phyloP scores from a whole-genome alignment of 2,113 vertebrate genomes.

The Varanus salvator region DNA sequence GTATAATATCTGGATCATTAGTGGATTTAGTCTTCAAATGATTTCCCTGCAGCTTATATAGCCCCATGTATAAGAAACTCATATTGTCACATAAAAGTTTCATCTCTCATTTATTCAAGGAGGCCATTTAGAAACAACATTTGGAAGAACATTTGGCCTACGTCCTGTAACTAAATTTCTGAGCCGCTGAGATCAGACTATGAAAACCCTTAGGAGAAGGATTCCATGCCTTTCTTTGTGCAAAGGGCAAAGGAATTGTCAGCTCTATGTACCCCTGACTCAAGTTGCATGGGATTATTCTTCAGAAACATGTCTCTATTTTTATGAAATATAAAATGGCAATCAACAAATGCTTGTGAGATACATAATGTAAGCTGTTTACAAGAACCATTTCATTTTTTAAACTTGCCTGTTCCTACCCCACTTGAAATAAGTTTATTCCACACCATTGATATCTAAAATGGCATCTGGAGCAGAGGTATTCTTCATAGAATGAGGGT shows the following conservation, averaged over 20 bases:
- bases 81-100: conserved; percentile 72
- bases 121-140: conserved; percentile 87
- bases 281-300: background rate
- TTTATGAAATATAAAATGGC: background rate
- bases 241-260: background rate
- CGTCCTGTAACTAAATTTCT: conserved; percentile 90
- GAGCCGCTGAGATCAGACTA: conserved; percentile 85
- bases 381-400: background rate
- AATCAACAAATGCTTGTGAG: background rate
- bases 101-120: conserved; percentile 76
- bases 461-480: no score
- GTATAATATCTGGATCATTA: conserved; percentile 72
- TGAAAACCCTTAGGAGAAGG: conserved; percentile 72
- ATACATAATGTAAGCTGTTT: background rate
- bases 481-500: no score
- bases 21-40: conserved; percentile 67
- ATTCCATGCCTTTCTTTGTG: background rate
- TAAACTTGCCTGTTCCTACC: background rate
- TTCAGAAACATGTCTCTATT: background rate
- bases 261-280: background rate
- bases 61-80: conserved; percentile 50
- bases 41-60: conserved; percentile 66
- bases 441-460: background rate
- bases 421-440: background rate
- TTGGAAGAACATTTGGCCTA: conserved; percentile 87